Percentiles rank a stretch among this genome's conserved stretches.
Conservation (phyloP, 2,797 vertebrate species). For the Vespertilio murinus region DNA sequence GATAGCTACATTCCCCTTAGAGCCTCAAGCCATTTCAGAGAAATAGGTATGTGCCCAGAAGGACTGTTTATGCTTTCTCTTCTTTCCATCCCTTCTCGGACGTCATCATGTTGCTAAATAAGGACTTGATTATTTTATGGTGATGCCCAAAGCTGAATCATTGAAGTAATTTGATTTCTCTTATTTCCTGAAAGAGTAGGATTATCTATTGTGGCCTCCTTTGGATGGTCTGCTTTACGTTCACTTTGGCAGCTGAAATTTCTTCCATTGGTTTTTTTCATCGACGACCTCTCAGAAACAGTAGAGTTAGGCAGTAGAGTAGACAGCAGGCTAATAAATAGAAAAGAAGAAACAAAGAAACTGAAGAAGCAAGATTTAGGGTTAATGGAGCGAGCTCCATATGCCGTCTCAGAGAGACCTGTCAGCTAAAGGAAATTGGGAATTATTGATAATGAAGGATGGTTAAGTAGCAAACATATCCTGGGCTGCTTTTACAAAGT, state of each 20-base stretch:
- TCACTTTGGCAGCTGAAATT: neutral
- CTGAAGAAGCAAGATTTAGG: neutral
- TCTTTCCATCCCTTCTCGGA: neutral
- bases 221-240: conserved; percentile 7
- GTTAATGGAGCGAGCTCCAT: neutral
- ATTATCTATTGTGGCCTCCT: neutral
- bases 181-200: conserved; percentile 15
- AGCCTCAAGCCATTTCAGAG: conserved; percentile 6
- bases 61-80: neutral
- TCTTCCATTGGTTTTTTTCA: conserved; percentile 46
- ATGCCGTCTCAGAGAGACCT: conserved; percentile 21
- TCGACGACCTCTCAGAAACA: neutral
- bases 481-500: neutral
- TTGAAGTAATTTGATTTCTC: conserved; percentile 36
- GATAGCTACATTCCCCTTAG: neutral
- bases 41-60: conserved; percentile 33
- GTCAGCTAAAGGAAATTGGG: neutral
- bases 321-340: neutral
- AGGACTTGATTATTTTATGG: conserved; percentile 23
- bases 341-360: conserved; percentile 24
- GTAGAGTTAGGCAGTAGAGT: neutral
- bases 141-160: neutral
- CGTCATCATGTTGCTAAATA: neutral
- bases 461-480: neutral
- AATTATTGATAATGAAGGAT: neutral